Conservation (phyloP, 2,113 vertebrate species). For the Pterocles burchelli region DNA sequence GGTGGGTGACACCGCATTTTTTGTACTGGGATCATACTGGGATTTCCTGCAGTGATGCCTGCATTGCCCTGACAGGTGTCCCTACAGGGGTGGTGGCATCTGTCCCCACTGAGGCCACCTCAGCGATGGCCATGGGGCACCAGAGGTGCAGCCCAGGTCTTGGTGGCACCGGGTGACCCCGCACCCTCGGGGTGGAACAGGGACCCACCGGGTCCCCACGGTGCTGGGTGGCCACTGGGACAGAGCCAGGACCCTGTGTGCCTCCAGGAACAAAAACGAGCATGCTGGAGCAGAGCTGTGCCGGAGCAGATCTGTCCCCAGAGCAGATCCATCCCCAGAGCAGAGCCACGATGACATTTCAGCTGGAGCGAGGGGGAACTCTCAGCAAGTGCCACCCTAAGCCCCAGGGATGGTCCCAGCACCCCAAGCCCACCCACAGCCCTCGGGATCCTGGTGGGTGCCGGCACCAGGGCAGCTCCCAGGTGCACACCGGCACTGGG, state of each 20-base stretch:
- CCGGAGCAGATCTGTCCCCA: fast-evolving
- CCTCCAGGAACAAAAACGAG: neutral
- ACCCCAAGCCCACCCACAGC: neutral
- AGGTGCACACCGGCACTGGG: fast-evolving
- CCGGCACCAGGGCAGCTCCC: neutral
- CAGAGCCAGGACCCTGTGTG: neutral
- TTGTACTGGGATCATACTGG: fast-evolving
- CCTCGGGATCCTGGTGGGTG: fast-evolving
- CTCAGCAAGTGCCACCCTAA: neutral
- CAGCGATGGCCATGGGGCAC: neutral
- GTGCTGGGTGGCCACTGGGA: fast-evolving
- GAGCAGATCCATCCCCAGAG: neutral
- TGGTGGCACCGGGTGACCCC: fast-evolving
- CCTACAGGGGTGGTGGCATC: neutral
- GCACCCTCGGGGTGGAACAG: neutral
- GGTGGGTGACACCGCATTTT: fast-evolving
- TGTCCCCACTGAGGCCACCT: neutral
- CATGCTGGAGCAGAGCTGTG: neutral
- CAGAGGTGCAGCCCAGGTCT: neutral
- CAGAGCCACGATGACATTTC: fast-evolving
- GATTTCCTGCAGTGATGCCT: neutral
- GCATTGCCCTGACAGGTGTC: neutral
- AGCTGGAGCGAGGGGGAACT: too few species aligned
- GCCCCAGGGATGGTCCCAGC: neutral
- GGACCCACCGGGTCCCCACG: neutral